Conservation (phyloP, 2,797 vertebrate genomes). For the Eurystomus glaucurus region DNA sequence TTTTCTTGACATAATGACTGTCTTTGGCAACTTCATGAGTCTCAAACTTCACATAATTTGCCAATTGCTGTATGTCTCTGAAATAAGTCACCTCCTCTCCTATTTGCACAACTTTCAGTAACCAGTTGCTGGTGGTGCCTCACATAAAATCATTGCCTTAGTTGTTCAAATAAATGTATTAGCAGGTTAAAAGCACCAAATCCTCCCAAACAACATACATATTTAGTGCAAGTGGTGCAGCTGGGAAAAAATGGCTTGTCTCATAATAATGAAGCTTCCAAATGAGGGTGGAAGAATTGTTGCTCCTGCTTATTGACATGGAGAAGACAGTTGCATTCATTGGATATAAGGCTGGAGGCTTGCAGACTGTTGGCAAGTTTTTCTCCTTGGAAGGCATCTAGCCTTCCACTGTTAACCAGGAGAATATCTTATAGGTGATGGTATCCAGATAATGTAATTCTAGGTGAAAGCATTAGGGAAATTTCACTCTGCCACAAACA, state of each 20-base stretch:
- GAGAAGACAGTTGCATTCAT: background rate
- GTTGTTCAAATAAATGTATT: background rate
- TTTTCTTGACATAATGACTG: background rate
- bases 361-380: background rate
- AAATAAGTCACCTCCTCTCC: background rate
- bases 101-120: background rate
- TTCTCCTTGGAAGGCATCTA: background rate
- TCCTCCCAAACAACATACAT: background rate
- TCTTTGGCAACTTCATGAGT: background rate
- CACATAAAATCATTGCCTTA: background rate
- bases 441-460: background rate
- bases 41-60: background rate
- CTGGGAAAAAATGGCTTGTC: background rate
- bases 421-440: background rate
- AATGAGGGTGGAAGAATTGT: background rate
- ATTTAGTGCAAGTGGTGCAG: background rate
- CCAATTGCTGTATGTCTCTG: background rate
- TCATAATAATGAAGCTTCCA: background rate
- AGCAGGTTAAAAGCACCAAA: background rate
- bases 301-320: background rate
- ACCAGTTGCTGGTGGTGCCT: background rate
- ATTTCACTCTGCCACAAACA: background rate
- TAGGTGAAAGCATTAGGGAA: background rate
- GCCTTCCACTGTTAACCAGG: background rate
- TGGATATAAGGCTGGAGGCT: background rate